Conservation (phyloP, 2,888 invertebrate species). For the Aporophyla lueneburgensis region DNA sequence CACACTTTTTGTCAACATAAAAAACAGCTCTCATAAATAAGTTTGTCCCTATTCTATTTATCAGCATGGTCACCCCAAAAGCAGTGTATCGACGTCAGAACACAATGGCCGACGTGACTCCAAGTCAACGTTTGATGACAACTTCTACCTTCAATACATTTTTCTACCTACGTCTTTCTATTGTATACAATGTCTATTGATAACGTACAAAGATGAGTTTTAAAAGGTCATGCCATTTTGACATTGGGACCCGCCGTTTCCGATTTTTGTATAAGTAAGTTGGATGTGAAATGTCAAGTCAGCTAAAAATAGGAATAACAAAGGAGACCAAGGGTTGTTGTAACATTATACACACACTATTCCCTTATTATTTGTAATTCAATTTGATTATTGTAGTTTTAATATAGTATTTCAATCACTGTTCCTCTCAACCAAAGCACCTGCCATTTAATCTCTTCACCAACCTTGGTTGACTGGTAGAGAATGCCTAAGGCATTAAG, state of each 20-base stretch:
- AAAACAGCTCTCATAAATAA: neutral
- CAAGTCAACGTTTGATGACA: conserved; percentile 29
- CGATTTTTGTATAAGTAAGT: neutral
- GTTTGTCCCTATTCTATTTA: neutral
- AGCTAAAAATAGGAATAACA: neutral
- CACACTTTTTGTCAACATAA: neutral
- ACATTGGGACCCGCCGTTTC: conserved; percentile 26
- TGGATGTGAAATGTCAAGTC: neutral
- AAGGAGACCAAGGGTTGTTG: too few relatives aligned
- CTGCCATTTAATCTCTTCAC: too few relatives aligned
- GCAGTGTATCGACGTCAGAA: conserved; percentile 12
- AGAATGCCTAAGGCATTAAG: too few relatives aligned
- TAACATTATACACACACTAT: too few relatives aligned
- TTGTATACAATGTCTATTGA: conserved; percentile 33
- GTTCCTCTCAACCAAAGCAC: too few relatives aligned
- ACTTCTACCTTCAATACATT: conserved; percentile 17
- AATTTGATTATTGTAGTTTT: too few relatives aligned
- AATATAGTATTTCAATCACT: too few relatives aligned
- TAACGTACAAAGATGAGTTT: conserved; percentile 3
- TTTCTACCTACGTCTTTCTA: neutral
- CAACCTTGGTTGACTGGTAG: too few relatives aligned
- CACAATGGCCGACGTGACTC: conserved; percentile 38
- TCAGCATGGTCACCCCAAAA: conserved; percentile 23
- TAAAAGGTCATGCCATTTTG: conserved; percentile 37
- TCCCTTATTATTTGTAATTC: too few relatives aligned